Percentiles rank a stretch among this genome's conserved stretches.
Conservation (phyloP, 2,113 vertebrate species). For the Phylloscopus whistleri region DNA sequence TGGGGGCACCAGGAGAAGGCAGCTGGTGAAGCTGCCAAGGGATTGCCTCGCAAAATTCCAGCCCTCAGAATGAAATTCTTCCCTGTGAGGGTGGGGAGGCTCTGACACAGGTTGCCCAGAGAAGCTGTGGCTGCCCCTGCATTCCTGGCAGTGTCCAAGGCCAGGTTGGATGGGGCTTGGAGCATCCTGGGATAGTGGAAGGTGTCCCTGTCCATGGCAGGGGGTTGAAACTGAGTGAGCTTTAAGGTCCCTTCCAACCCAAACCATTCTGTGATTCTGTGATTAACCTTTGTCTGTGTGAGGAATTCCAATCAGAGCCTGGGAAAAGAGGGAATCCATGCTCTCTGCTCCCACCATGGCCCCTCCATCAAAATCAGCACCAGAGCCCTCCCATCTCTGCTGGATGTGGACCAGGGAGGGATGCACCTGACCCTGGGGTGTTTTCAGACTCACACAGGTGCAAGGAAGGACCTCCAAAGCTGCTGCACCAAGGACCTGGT, state of each 20-base stretch:
- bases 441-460: neutral
- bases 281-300: neutral
- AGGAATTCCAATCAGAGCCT: neutral
- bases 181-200: neutral
- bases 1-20: neutral
- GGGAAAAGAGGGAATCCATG: neutral
- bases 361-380: fast-evolving
- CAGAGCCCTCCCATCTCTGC: neutral
- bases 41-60: neutral
- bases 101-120: neutral
- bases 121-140: neutral
- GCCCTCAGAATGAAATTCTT: neutral
- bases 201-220: neutral
- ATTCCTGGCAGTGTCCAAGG: neutral
- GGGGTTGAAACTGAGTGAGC: fast-evolving
- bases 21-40: neutral
- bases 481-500: neutral
- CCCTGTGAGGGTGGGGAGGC: fast-evolving
- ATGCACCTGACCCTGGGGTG: fast-evolving
- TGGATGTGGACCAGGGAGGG: neutral
- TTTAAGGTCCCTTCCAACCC: neutral
- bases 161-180: fast-evolving
- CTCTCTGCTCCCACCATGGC: neutral
- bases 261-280: neutral
- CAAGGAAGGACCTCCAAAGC: neutral